phyloP scores from a whole-genome alignment of 2,113 vertebrate species.

The Opisthocomus hoazin region DNA sequence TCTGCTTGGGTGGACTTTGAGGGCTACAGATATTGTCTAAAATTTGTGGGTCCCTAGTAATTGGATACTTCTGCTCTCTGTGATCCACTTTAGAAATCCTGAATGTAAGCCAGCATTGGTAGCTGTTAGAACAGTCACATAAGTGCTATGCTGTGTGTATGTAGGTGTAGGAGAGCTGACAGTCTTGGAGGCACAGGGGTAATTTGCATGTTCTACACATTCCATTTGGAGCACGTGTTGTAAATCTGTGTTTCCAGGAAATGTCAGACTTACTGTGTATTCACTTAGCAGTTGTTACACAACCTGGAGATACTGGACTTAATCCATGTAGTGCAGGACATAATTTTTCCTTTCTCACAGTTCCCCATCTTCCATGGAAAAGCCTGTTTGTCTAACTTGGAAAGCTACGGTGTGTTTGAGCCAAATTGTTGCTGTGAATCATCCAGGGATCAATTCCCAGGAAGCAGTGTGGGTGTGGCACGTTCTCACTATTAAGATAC shows the following conservation, averaged over 20 bases:
- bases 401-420: no score
- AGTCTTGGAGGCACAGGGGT: neutral
- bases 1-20: neutral
- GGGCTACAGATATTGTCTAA: neutral
- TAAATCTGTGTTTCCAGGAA: neutral
- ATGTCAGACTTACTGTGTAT: neutral
- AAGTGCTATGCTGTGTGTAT: neutral
- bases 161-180: neutral
- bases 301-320: neutral
- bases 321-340: neutral
- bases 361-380: neutral
- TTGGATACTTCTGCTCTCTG: neutral
- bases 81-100: neutral
- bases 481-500: neutral
- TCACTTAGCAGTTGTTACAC: neutral
- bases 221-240: neutral
- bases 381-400: neutral
- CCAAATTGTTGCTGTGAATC: neutral
- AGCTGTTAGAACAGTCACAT: neutral
- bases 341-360: neutral
- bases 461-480: neutral
- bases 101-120: neutral
- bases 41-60: neutral
- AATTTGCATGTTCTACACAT: neutral
- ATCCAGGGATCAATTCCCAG: neutral